Conservation (phyloP, 1,140 invertebrate genomes). For the Euschistus heros region DNA sequence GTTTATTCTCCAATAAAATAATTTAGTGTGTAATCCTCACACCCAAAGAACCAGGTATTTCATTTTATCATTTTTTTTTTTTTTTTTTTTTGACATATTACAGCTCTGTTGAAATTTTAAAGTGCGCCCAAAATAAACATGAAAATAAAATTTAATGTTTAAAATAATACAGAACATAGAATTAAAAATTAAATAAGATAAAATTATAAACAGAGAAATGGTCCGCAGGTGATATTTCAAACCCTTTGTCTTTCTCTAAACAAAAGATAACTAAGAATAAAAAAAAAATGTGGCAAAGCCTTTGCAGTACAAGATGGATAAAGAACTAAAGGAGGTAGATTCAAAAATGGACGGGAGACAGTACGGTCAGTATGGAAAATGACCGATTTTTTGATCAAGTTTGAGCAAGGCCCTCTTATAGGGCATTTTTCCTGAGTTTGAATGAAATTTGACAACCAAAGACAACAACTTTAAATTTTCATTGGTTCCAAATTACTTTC, state of each 20-base stretch:
- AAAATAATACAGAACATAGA: slow-evolving; percentile 15
- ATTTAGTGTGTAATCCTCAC: slow-evolving; percentile 7
- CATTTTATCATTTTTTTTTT: background rate
- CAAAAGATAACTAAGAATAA: slow-evolving; percentile 14
- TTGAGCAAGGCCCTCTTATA: slow-evolving; percentile 25
- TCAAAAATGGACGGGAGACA: slow-evolving; percentile 23
- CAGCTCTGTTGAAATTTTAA: slow-evolving; percentile 17
- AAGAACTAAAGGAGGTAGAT: slow-evolving; percentile 15
- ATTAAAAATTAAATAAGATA: slow-evolving; percentile 8
- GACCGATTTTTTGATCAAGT: slow-evolving; percentile 26
- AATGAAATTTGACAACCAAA: slow-evolving; percentile 7
- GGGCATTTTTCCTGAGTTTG: background rate
- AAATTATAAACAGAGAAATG: slow-evolving; percentile 12
- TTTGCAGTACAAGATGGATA: slow-evolving; percentile 21
- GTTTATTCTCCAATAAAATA: background rate
- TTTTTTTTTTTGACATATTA: background rate
- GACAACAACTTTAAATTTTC: slow-evolving; percentile 4
- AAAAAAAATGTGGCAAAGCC: background rate
- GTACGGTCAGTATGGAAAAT: slow-evolving; percentile 1
- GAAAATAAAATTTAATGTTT: slow-evolving; percentile 8
- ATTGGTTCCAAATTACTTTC: background rate
- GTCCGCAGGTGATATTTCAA: slow-evolving; percentile 1
- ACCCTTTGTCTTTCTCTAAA: slow-evolving; percentile 7
- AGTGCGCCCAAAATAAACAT: slow-evolving; percentile 23
- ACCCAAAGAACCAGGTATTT: slow-evolving; percentile 6